Conservation (phyloP, 2,113 vertebrate genomes). For the Trogon surrucura region DNA sequence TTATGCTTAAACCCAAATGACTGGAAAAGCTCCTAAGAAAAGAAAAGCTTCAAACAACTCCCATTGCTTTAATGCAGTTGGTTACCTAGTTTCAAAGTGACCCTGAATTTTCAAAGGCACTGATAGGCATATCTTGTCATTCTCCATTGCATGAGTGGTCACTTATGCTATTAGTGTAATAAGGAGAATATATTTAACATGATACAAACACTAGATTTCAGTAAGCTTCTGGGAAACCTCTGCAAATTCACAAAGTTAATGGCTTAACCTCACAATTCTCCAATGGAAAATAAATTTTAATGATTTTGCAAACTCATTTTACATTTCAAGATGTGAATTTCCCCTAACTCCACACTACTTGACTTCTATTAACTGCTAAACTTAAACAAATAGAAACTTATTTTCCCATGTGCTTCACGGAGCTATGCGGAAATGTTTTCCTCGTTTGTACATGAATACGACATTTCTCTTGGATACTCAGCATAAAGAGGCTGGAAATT, state of each 20-base stretch:
- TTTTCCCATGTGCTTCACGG: constrained; percentile 31
- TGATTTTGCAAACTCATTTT: constrained; percentile 56
- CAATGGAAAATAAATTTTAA: constrained; percentile 71
- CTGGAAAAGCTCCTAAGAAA: background rate
- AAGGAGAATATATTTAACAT: constrained; percentile 62
- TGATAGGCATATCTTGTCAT: constrained; percentile 48
- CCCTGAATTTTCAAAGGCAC: constrained; percentile 36
- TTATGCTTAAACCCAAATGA: background rate
- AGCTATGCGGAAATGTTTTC: background rate
- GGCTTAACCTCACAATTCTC: constrained; percentile 74
- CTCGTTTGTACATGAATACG: background rate
- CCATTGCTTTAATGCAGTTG: background rate
- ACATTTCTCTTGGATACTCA: background rate
- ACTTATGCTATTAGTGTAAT: constrained; percentile 72
- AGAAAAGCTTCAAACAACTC: background rate
- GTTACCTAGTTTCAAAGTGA: constrained; percentile 67
- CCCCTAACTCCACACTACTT: constrained; percentile 41
- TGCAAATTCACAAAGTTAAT: constrained; percentile 74
- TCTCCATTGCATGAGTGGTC: constrained; percentile 64
- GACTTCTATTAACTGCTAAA: constrained; percentile 56
- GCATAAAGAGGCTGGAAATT: constrained; percentile 36
- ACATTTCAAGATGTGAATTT: constrained; percentile 35
- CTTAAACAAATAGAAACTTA: constrained; percentile 60
- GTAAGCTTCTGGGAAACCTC: constrained; percentile 75
- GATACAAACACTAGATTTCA: constrained; percentile 63